Percentiles rank a stretch among this genome's conserved stretches.
These are phyloP conservation scores for Habrosyne pyritoides DNA, from an alignment of 2,888 invertebrate species.

Conservation along the genomic window DNA sequence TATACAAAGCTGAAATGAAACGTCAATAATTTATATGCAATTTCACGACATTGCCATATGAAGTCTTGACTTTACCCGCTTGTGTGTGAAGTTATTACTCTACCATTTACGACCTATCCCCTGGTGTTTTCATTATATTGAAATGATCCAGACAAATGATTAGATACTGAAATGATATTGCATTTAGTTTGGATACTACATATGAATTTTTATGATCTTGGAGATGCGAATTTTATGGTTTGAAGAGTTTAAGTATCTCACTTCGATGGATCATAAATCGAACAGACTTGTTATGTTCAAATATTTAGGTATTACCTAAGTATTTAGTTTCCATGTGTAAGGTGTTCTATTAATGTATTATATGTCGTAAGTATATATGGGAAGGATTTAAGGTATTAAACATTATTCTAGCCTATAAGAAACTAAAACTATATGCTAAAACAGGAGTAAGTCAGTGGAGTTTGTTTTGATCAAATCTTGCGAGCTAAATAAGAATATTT, in stretches of 20 bases:
- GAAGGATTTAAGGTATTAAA: too few species aligned
- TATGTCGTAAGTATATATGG: too few species aligned
- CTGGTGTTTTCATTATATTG: not conserved
- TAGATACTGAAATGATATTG: not conserved
- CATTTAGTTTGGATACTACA: not conserved
- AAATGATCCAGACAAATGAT: not conserved
- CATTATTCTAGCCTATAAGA: too few species aligned
- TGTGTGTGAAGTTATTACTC: constrained; percentile 35
- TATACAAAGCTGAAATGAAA: constrained; percentile 51
- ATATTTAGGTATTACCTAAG: too few species aligned
- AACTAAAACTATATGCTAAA: too few species aligned
- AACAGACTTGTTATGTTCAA: not conserved
- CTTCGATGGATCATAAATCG: not conserved
- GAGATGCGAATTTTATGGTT: not conserved
- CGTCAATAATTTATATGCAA: constrained; percentile 61
- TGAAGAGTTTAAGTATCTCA: not conserved
- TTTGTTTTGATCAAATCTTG: too few species aligned
- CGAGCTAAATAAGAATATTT: too few species aligned
- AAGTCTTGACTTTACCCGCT: constrained; percentile 57
- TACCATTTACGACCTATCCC: constrained; percentile 4
- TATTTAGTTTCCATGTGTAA: too few species aligned
- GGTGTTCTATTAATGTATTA: too few species aligned
- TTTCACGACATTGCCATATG: constrained; percentile 60
- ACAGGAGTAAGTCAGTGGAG: too few species aligned
- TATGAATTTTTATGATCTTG: not conserved